Base-by-base conservation (phyloP, 1,140 invertebrate genomes). In the Bradysia coprophila region DNA sequence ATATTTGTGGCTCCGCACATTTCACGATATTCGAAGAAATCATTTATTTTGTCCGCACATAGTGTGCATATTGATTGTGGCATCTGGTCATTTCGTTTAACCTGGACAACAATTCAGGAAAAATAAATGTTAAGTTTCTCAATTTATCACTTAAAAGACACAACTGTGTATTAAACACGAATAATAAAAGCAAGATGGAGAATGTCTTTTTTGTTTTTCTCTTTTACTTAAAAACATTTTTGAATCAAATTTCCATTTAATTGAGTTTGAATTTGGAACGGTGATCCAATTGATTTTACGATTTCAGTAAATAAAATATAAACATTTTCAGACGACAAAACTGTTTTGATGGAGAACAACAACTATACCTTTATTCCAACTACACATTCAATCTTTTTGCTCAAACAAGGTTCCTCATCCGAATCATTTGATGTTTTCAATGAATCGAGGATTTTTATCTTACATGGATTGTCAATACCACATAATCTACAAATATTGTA, bases 41-140 rank as follows among this genome's bases (percentile, higher is more conserved):
- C 71, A 53, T 72, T 71, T 36, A 73, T 68, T 56, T 70, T 72
- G 43, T 71, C 70, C 23, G 70, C 64, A 39, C 69, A 72, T 21
- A 69, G 46, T 43, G 62, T 64, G 49, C 67, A 71, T 47, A 71
- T 69, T 21, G 67, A 56, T n/a, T 70, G 69, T 0, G 69, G 69
- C 69, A 72, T 71, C 50, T 65, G 66, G 45, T 72, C 69, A 45
- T 67, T 57, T 39, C 54, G 57, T 19, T 62, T 50, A 9, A 72
- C 65, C 68, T 72, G 53, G 4, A 55, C 43, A 39, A 19, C 13
- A n/a, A 15, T 21, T 21, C 13, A 22, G 21, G 3, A 40, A 6
- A 3, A 38, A 38, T 20, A 18, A 4, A n/a, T 5, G 21, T 36
- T 9, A n/a, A 18, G 9, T 20, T 38, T 6, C 5, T 18, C 10